Evolutionary conservation across 2,888 invertebrate genomes (phyloP).

Genomic region (Notocelia uddmanniana): DNA sequence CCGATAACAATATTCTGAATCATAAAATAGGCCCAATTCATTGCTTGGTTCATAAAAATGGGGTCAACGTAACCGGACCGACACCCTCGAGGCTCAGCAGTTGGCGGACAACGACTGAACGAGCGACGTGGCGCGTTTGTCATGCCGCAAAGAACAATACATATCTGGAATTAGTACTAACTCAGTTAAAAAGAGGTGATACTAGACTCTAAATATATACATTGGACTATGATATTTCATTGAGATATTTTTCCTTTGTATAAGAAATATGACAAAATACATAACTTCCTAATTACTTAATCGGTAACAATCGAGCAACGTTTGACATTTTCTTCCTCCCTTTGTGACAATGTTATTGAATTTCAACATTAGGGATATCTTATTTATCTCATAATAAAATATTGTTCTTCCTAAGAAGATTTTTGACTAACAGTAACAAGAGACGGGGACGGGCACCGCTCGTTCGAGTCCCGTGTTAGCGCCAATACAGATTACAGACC

Average conservation of each 20-base stretch:
- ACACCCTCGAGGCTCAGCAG: slow-evolving; percentile 59
- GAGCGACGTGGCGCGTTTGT: slow-evolving; percentile 71
- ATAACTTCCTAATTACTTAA: slow-evolving; percentile 78
- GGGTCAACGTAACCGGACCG: slow-evolving; percentile 77
- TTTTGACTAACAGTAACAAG: slow-evolving; percentile 23
- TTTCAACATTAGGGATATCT: slow-evolving; percentile 66
- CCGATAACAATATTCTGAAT: slow-evolving; percentile 58
- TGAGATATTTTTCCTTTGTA: slow-evolving; percentile 83
- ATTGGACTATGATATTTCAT: slow-evolving; percentile 83
- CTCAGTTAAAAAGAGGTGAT: slow-evolving; percentile 78
- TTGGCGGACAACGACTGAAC: slow-evolving; percentile 62
- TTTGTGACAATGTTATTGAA: slow-evolving; percentile 77
- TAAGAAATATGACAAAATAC: slow-evolving; percentile 84
- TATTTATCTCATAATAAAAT: slow-evolving; percentile 56
- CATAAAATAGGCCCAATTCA: slow-evolving; percentile 80
- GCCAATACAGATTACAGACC: slow-evolving; percentile 58
- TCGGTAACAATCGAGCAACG: slow-evolving; percentile 83
- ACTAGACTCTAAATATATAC: slow-evolving; percentile 82
- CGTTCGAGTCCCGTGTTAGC: slow-evolving; percentile 48
- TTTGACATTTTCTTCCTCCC: slow-evolving; percentile 78
- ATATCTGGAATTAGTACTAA: slow-evolving; percentile 79
- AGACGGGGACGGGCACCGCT: not conserved
- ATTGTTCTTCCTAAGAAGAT: slow-evolving; percentile 40
- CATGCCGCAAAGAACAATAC: slow-evolving; percentile 74
- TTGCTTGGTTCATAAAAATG: slow-evolving; percentile 71